Evolutionary conservation across 2,113 vertebrate species (phyloP), one percentile per base, ranked within the genome.

Genomic region (Poecile atricapillus): DNA sequence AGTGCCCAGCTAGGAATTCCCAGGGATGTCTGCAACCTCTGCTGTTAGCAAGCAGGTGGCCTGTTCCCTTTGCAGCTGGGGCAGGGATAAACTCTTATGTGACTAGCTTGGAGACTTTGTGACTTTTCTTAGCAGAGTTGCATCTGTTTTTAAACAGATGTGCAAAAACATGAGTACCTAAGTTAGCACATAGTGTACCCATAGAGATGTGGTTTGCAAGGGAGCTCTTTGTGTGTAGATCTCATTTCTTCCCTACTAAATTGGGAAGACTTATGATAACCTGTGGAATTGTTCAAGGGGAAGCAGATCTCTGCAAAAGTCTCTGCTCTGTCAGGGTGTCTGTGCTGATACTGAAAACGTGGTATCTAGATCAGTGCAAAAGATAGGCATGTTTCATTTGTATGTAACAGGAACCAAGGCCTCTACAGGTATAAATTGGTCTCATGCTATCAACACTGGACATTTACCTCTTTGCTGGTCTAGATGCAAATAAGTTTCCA

Each of bases 181-280:
- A 37, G 28, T 53, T 44, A 53, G 39, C 71, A 28, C 0, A 0
- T 6, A 33, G 33, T 1, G 0, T 33, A 24, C 18, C 20, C 39
- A 50, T 43, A 33, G 35, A 70, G 33, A 39, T 18, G 7, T 30
- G 21, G 39, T 33, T 87, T 89, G 33, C 41, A 35, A 64, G 60
- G 24, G 10, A 12, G 2, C 47, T 67, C 4, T 63, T 70, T 71
- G 47, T 7, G 1, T 31, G 12, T 41, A 39, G 53, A 22, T 44
- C 25, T 68, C 19, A 10, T 78, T 81, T 78, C 35, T 87, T 35
- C 9, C 11, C 22, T 31, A 35, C 3, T 44, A 33, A 62, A 11
- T 22, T 41, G 30, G 20, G 25, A 79, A 43, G 39, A 53, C 11
- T 53, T 35, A 35, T 0, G 53, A 35, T 64, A 30, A 71, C 15